Evolutionary conservation across 2,113 vertebrate species (phyloP).

Genomic region (Triplophysa rosa): DNA sequence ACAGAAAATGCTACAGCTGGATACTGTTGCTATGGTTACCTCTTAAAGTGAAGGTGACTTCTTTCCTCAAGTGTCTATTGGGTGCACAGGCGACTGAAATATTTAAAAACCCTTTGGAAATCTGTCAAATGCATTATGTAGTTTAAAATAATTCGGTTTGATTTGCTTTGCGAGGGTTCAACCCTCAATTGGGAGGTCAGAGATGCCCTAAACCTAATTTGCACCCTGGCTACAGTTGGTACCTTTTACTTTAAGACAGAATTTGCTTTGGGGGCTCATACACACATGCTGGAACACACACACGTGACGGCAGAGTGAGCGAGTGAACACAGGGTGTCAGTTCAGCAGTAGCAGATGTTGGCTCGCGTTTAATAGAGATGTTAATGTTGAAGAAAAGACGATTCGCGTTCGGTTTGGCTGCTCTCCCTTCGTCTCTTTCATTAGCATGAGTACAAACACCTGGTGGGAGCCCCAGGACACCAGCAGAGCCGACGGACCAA

Average conservation of each 20-base stretch:
- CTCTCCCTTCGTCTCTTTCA: slow-evolving; percentile 59
- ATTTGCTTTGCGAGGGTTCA: neutral
- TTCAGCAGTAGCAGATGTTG: slow-evolving; percentile 71
- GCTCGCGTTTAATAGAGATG: slow-evolving; percentile 74
- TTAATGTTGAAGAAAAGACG: slow-evolving; percentile 71
- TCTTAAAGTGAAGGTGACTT: too few relatives aligned
- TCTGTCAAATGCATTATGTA: neutral
- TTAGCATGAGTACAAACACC: slow-evolving; percentile 64
- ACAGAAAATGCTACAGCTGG: neutral
- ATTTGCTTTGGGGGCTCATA: neutral
- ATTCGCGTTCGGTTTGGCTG: slow-evolving; percentile 63
- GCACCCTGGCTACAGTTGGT: neutral
- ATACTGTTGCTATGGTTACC: too few relatives aligned
- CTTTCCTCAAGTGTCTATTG: neutral
- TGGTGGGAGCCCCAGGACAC: slow-evolving; percentile 60
- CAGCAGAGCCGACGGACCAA: slow-evolving; percentile 49
- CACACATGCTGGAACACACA: slow-evolving; percentile 29
- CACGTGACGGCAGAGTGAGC: slow-evolving; percentile 17
- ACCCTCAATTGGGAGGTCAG: neutral
- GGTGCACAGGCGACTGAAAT: neutral
- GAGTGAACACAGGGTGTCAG: slow-evolving; percentile 47
- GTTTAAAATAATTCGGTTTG: neutral
- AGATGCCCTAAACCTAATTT: neutral
- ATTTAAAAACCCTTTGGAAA: neutral
- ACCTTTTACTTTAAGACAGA: slow-evolving; percentile 5